A percentile compares a stretch with the other conserved stretches of the same genome.
These are phyloP conservation scores for Athrips mouffetella DNA, from an alignment of 2,888 invertebrate genomes.

Conservation along the genomic window DNA sequence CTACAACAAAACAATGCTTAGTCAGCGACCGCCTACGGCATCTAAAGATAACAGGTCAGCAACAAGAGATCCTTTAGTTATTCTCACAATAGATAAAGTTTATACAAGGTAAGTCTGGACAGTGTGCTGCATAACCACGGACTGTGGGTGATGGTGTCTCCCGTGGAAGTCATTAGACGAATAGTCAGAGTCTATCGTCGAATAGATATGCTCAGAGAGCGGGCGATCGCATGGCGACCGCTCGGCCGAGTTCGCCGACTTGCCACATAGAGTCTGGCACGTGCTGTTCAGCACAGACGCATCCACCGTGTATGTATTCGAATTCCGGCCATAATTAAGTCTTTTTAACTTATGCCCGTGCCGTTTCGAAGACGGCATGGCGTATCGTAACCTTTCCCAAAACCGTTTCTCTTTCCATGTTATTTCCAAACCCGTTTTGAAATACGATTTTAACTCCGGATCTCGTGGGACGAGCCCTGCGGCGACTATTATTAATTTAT, in stretches of 20 bases:
- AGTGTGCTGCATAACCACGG: slow-evolving; percentile 70
- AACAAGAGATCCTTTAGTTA: slow-evolving; percentile 57
- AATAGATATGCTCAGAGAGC: slow-evolving; percentile 92
- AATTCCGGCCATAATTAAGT: slow-evolving; percentile 86
- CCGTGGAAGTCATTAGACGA: slow-evolving; percentile 79
- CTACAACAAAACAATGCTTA: slow-evolving; percentile 55
- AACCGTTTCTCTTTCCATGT: slow-evolving; percentile 95
- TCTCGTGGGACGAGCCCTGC: slow-evolving; percentile 89
- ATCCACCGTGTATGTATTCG: slow-evolving; percentile 91
- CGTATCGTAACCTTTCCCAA: slow-evolving; percentile 95
- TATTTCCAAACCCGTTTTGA: slow-evolving; percentile 91
- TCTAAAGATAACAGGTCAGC: slow-evolving; percentile 51
- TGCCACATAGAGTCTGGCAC: slow-evolving; percentile 79
- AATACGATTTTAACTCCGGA: slow-evolving; percentile 91
- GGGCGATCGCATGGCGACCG: slow-evolving; percentile 84
- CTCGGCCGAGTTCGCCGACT: slow-evolving; percentile 73
- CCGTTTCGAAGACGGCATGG: slow-evolving; percentile 89
- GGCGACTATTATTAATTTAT: slow-evolving; percentile 91
- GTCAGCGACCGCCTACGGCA: slow-evolving; percentile 51
- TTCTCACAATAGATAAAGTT: slow-evolving; percentile 13
- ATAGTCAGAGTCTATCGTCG: slow-evolving; percentile 93
- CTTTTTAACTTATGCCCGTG: slow-evolving; percentile 75
- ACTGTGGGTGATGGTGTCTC: slow-evolving; percentile 62
- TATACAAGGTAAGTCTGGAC: slow-evolving; percentile 72
- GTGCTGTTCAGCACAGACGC: slow-evolving; percentile 80